Conservation (phyloP, 2,888 invertebrate genomes). For the Parthenolecanium corni region DNA sequence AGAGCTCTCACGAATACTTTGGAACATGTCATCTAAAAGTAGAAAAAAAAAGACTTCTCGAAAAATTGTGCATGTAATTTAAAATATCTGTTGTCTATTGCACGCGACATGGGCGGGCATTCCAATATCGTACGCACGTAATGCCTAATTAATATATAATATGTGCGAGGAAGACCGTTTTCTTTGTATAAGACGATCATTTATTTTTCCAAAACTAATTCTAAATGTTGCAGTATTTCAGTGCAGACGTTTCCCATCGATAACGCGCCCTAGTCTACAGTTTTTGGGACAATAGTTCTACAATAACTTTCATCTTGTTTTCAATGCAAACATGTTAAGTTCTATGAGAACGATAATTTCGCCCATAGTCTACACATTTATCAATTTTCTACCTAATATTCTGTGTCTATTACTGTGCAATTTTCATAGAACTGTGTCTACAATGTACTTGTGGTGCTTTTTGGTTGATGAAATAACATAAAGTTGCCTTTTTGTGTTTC, state of each 20-base stretch:
- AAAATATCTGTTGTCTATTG: constrained; percentile 23
- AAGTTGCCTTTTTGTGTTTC: too few relatives aligned
- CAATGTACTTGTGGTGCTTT: too few relatives aligned
- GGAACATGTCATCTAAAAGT: constrained; percentile 25
- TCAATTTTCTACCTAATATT: too few relatives aligned
- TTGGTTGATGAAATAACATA: too few relatives aligned
- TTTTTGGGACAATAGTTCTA: neutral
- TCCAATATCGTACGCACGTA: constrained; percentile 28
- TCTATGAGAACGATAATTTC: too few relatives aligned
- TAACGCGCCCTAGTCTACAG: neutral
- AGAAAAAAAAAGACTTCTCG: constrained; percentile 19
- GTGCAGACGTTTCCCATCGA: constrained; percentile 9
- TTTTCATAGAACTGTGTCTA: too few relatives aligned
- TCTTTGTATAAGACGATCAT: constrained; percentile 24
- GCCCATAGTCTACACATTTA: too few relatives aligned
- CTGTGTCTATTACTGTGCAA: too few relatives aligned
- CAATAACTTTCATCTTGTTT: too few relatives aligned
- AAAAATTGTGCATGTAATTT: constrained; percentile 21
- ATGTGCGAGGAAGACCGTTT: constrained; percentile 23
- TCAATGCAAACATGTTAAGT: too few relatives aligned
- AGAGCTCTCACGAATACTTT: constrained; percentile 23
- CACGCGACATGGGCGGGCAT: constrained; percentile 29
- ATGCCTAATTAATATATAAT: constrained; percentile 27
- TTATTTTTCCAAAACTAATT: constrained; percentile 20
- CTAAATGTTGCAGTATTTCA: constrained; percentile 14